Conservation (phyloP, 2,888 invertebrate genomes). For the Polia nebulosa region DNA sequence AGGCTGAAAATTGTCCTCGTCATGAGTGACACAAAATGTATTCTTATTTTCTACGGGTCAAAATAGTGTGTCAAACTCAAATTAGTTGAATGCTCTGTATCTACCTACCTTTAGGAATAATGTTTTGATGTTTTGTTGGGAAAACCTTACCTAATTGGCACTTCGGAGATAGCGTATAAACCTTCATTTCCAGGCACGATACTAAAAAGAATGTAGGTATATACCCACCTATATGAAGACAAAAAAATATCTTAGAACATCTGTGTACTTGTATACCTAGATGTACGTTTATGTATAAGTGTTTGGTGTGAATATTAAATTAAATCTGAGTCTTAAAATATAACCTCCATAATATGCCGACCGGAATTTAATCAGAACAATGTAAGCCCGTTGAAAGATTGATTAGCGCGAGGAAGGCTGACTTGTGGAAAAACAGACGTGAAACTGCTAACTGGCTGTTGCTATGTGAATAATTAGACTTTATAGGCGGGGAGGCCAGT, state of each 20-base stretch:
- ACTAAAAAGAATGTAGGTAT: too few species aligned
- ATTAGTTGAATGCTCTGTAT: too few species aligned
- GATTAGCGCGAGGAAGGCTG: not conserved
- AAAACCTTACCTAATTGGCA: too few species aligned
- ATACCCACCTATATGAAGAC: too few species aligned
- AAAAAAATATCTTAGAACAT: too few species aligned
- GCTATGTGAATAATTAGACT: not conserved
- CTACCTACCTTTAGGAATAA: too few species aligned
- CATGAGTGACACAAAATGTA: not conserved
- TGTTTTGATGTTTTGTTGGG: too few species aligned
- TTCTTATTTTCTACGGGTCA: not conserved
- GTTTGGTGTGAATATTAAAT: constrained; percentile 6
- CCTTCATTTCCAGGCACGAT: too few species aligned
- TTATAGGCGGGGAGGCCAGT: too few species aligned
- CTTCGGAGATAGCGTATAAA: too few species aligned
- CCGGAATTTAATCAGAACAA: not conserved
- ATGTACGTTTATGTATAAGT: too few species aligned
- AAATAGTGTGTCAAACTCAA: constrained; percentile 4
- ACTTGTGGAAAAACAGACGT: constrained; percentile 14
- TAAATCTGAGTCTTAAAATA: not conserved
- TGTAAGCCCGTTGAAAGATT: constrained; percentile 11
- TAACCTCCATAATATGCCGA: not conserved
- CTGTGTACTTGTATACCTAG: too few species aligned
- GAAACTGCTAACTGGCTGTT: not conserved
- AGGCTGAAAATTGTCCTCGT: not conserved